Base-by-base conservation (phyloP, 2,888 invertebrate species). In the Dysmachus trigonus region DNA sequence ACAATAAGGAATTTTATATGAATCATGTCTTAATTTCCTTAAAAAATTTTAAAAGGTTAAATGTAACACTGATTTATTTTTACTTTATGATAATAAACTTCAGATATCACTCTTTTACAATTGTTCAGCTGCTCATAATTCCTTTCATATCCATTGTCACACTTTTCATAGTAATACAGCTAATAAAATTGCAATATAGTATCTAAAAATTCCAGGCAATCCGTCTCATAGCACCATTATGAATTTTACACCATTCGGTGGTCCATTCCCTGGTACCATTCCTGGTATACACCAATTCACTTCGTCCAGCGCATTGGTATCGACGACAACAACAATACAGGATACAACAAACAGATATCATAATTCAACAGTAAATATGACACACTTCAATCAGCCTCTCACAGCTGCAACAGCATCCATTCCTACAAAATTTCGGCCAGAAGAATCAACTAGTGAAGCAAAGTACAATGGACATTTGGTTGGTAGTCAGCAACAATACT, bases 231-330 rank as follows among this genome's bases (percentile, higher is more conserved):
- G 8, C 74, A n/a, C 85, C 88, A 91, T 90, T 90, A 97, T 97
- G 97, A 97, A 97, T 93, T 97, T 97, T 93, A 95, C 96, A 90
- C 96, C 96, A 88, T 97, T 97, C 92, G 96, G 96, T 89, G 95
- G 95, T 89, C 96, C 95, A 92, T 96, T 95, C 91, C 95, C 96
- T 89, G 94, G 95, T 88, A 94, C 95, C 89, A 94, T 96, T 89
- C 96, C 96, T 88, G 95, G 95, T 87, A 96, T 97, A 90, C 96
- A 97, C 92, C 97, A 97, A 92, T 97, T 97, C 92, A 95, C 96
- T 88, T 89, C 91, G 41, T 89, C 90, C 79, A 88, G 90, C 76
- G 90, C 91, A 74, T 71, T 82, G 35, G 87, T 91, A 95, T 96
- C 93, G 94, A 95, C 91, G 92, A 94, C 87, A 92, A 94, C 92